Conservation (phyloP, 1,140 invertebrate genomes). For the Lasioglossum baleicum region DNA sequence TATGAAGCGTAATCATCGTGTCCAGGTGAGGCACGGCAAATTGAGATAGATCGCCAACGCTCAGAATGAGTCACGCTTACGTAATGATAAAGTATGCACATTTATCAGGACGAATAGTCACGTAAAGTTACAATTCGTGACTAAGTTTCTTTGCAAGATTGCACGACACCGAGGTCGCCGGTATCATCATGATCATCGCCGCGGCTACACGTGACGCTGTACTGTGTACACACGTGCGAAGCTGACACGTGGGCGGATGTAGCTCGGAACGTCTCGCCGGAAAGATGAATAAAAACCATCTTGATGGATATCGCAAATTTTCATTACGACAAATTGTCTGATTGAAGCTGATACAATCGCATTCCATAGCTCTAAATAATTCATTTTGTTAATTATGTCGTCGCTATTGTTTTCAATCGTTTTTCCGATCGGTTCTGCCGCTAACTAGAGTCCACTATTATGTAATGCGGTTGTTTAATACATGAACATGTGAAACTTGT, state of each 20-base stretch:
- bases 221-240: neutral
- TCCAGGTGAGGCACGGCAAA: neutral
- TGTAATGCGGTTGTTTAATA: no score
- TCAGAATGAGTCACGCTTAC: neutral
- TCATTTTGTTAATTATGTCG: no score
- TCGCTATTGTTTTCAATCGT: no score
- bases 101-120: neutral
- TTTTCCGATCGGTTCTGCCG: no score
- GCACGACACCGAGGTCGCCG: neutral
- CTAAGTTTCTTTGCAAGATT: neutral
- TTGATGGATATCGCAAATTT: neutral
- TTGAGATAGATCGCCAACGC: neutral
- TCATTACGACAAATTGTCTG: no score
- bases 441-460: no score
- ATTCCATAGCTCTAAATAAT: no score
- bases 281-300: neutral
- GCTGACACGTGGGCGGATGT: neutral
- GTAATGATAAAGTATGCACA: neutral
- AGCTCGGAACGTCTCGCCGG: neutral
- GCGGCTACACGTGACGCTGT: neutral
- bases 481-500: no score
- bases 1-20: neutral
- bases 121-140: neutral
- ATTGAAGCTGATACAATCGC: no score
- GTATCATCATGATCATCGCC: neutral